Evolutionary conservation across 2,113 vertebrate species (phyloP).

Genomic region (Saccopteryx leptura): DNA sequence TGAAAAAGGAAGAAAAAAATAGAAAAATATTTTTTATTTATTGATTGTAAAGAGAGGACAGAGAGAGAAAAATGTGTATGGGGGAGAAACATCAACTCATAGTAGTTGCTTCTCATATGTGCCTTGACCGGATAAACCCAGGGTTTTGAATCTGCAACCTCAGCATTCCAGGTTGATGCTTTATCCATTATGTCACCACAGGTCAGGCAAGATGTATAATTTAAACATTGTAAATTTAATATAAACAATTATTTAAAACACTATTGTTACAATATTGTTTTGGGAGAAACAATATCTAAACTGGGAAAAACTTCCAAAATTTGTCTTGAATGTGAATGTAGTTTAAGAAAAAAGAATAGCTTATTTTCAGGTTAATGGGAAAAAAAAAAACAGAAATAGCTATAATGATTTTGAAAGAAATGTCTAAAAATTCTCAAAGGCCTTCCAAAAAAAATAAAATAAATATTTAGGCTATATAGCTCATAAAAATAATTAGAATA

Average conservation of each 20-base stretch:
- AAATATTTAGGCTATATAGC: background rate
- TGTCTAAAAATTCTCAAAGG: background rate
- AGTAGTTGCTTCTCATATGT: no score
- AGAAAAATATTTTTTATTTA: no score
- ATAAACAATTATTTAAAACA: background rate
- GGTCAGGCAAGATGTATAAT: background rate
- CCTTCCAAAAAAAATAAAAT: background rate
- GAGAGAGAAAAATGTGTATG: no score
- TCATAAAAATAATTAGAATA: background rate
- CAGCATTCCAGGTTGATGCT: no score
- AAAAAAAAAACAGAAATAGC: background rate
- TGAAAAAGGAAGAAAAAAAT: no score
- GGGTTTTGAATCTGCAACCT: no score
- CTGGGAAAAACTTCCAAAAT: background rate
- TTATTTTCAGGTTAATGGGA: constrained; percentile 7
- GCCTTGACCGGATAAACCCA: no score
- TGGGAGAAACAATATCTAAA: background rate
- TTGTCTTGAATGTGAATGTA: constrained; percentile 21
- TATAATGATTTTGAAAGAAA: background rate
- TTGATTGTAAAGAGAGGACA: no score
- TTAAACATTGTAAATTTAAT: background rate
- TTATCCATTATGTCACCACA: no score
- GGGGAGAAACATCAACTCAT: no score
- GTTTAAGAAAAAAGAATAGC: background rate
- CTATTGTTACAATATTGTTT: background rate